Evolutionary conservation across 1,140 invertebrate species (phyloP).

Genomic region (Pseudomyrmex sp.): DNA sequence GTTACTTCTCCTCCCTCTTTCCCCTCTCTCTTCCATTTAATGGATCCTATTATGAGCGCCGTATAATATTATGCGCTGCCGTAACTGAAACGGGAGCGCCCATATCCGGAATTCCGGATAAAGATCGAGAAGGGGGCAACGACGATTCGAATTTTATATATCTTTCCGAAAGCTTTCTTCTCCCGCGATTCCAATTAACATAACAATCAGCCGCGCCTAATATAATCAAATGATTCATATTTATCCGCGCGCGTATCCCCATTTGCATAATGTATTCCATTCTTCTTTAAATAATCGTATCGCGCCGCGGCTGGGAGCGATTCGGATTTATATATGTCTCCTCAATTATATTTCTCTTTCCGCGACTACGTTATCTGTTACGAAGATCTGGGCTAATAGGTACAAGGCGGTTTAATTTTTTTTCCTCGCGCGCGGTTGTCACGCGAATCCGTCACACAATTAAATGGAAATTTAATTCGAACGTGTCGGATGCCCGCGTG

Average conservation of each 20-base stretch:
- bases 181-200: constrained; percentile 25
- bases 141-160: constrained; percentile 8
- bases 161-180: not conserved
- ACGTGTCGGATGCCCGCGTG: not conserved
- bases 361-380: constrained; percentile 35
- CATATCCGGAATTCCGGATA: constrained; percentile 25
- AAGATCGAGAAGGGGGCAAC: not conserved
- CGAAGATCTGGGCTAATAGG: constrained; percentile 66
- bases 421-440: constrained; percentile 21
- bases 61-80: constrained; percentile 17
- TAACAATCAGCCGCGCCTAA: constrained; percentile 21
- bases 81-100: not conserved
- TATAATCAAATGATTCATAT: constrained; percentile 32
- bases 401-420: constrained; percentile 35
- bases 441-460: constrained; percentile 52
- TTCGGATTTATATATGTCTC: not conserved
- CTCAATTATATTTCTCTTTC: constrained; percentile 28
- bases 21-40: not conserved
- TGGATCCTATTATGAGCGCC: constrained; percentile 19
- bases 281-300: constrained; percentile 35
- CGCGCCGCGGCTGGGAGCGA: constrained; percentile 4
- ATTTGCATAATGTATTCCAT: constrained; percentile 47
- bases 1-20: not conserved
- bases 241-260: not conserved
- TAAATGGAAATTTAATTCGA: constrained; percentile 71